phyloP scores from a whole-genome alignment of 30 jellyfish, hydroid and myxozoan species.

The Haliclystus octoradiatus region DNA sequence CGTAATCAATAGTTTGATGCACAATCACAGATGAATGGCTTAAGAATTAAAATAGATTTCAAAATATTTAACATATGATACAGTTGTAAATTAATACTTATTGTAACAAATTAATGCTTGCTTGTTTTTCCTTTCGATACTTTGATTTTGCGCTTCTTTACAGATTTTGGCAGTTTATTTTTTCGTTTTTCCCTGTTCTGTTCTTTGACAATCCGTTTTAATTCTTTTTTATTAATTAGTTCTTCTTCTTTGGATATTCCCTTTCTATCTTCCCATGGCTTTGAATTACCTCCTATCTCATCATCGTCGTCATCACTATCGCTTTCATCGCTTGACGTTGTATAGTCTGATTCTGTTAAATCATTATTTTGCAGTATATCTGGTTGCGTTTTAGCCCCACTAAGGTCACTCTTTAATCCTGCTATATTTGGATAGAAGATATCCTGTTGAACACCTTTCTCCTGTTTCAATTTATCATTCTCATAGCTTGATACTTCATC shows the following conservation, averaged over 20 bases:
- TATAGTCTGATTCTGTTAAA: background rate
- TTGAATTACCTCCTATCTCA: background rate
- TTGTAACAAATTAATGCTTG: constrained; percentile 9
- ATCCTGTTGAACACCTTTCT: constrained; percentile 53
- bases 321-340: background rate
- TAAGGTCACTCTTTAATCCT: constrained; percentile 66
- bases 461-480: constrained; percentile 55
- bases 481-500: constrained; percentile 88
- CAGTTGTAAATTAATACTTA: background rate
- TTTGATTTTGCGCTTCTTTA: constrained; percentile 70
- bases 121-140: constrained; percentile 37
- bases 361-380: constrained; percentile 21
- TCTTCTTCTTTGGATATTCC: too few species aligned
- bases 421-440: constrained; percentile 67
- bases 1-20: too few species aligned
- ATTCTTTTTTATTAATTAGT: constrained; percentile 49
- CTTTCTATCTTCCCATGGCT: too few species aligned
- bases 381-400: constrained; percentile 77
- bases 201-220: constrained; percentile 77
- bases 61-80: too few species aligned
- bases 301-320: background rate
- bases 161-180: constrained; percentile 88
- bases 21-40: too few species aligned
- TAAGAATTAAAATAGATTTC: too few species aligned
- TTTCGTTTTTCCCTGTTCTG: constrained; percentile 93